These are phyloP conservation scores for Baronia brevicornis DNA, from an alignment of 2,888 invertebrate species.

Conservation along the genomic window DNA sequence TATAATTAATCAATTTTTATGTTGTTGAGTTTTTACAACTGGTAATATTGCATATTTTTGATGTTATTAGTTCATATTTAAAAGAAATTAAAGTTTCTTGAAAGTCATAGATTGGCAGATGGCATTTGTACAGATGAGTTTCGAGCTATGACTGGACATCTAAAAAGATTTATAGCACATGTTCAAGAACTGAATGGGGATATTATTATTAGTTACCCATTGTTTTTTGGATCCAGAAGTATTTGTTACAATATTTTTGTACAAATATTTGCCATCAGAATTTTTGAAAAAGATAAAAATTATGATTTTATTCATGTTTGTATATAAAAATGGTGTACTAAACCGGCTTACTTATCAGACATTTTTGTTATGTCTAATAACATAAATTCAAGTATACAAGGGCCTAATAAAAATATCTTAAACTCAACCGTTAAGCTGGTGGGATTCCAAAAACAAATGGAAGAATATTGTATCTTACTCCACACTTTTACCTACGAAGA, in stretches of 20 bases:
- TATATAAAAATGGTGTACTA: constrained; percentile 14
- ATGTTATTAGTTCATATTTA: constrained; percentile 13
- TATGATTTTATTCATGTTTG: constrained; percentile 15
- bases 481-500: too few relatives aligned
- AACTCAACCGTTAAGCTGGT: constrained; percentile 15
- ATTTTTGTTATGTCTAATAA: constrained; percentile 14
- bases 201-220: constrained; percentile 18
- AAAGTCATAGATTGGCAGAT: constrained; percentile 13
- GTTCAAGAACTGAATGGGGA: constrained; percentile 9
- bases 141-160: constrained; percentile 11
- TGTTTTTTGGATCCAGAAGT: constrained; percentile 26
- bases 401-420: constrained; percentile 16
- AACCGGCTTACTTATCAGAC: constrained; percentile 11
- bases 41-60: constrained; percentile 13
- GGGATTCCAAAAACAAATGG: constrained; percentile 15
- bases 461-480: too few relatives aligned
- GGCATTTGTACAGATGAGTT: constrained; percentile 12
- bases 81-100: constrained; percentile 15
- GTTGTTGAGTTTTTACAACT: constrained; percentile 15
- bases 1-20: constrained; percentile 16
- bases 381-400: constrained; percentile 15
- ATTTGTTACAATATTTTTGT: constrained; percentile 24
- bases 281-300: constrained; percentile 21
- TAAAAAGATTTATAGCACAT: constrained; percentile 9
- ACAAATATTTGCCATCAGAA: constrained; percentile 24